phyloP scores from a whole-genome alignment of 2,113 vertebrate genomes.

The Stercorarius parasiticus region DNA sequence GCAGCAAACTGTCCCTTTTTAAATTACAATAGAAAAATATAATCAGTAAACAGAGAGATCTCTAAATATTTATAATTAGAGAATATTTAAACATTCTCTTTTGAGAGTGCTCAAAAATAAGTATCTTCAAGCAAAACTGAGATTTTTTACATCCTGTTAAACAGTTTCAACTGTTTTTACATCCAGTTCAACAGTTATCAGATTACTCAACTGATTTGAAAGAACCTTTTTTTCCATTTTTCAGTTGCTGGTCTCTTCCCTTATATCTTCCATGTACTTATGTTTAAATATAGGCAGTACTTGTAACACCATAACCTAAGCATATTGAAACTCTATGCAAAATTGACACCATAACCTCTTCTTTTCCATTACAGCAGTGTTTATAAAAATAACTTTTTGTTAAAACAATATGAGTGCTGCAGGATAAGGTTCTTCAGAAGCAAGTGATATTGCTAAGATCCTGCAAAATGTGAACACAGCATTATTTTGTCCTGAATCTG shows the following conservation, averaged over 20 bases:
- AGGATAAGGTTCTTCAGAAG: background rate
- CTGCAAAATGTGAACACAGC: background rate
- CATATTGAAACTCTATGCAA: background rate
- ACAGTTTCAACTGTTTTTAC: background rate
- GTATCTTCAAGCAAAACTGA: background rate
- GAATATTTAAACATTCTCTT: background rate
- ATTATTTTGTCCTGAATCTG: background rate
- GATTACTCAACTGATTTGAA: background rate
- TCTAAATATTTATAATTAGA: background rate
- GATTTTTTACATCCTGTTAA: background rate
- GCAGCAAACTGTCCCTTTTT: background rate
- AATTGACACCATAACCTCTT: background rate
- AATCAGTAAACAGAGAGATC: background rate
- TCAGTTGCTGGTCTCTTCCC: background rate
- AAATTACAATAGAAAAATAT: background rate
- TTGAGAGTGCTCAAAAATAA: background rate
- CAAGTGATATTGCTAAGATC: background rate
- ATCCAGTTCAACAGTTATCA: background rate
- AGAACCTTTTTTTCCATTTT: background rate
- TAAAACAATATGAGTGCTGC: background rate
- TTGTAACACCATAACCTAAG: background rate
- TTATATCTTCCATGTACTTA: background rate
- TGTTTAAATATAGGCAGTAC: background rate
- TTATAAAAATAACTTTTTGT: background rate
- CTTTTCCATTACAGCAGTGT: background rate